phyloP scores from a whole-genome alignment of 1,140 invertebrate genomes.

The Drosophila nebulosa region DNA sequence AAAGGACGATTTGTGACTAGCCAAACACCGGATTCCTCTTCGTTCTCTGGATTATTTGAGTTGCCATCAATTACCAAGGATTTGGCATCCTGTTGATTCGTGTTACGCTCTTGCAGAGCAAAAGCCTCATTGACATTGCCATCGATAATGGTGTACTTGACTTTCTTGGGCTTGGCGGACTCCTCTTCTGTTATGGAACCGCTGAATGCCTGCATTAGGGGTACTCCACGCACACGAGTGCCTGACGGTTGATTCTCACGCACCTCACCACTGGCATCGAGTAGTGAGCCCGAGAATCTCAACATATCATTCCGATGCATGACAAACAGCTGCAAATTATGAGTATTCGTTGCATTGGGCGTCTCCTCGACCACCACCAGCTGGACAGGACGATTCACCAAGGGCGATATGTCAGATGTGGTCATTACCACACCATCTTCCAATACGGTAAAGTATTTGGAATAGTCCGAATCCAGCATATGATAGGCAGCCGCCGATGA shows the following conservation, averaged over 20 bases:
- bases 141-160: constrained; percentile 89
- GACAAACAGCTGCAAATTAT: constrained; percentile 90
- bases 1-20: constrained; percentile 87
- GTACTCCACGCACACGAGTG: constrained; percentile 86
- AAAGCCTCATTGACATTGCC: constrained; percentile 88
- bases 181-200: constrained; percentile 80
- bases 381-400: constrained; percentile 90
- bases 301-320: constrained; percentile 90
- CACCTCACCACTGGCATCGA: constrained; percentile 86
- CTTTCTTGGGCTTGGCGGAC: constrained; percentile 82
- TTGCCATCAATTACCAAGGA: constrained; percentile 80
- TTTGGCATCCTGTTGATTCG: constrained; percentile 81
- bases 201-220: constrained; percentile 84
- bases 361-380: constrained; percentile 90
- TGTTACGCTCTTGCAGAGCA: constrained; percentile 85
- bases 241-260: constrained; percentile 88
- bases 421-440: constrained; percentile 94
- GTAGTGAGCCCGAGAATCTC: constrained; percentile 85
- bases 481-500: constrained; percentile 53
- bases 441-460: constrained; percentile 92
- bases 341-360: constrained; percentile 88
- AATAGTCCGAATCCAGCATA: constrained; percentile 87
- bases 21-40: constrained; percentile 83
- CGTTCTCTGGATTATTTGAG: not conserved
- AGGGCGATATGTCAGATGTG: constrained; percentile 89